phyloP scores from a whole-genome alignment of 2,113 vertebrate species.

The Gopherus flavomarginatus region DNA sequence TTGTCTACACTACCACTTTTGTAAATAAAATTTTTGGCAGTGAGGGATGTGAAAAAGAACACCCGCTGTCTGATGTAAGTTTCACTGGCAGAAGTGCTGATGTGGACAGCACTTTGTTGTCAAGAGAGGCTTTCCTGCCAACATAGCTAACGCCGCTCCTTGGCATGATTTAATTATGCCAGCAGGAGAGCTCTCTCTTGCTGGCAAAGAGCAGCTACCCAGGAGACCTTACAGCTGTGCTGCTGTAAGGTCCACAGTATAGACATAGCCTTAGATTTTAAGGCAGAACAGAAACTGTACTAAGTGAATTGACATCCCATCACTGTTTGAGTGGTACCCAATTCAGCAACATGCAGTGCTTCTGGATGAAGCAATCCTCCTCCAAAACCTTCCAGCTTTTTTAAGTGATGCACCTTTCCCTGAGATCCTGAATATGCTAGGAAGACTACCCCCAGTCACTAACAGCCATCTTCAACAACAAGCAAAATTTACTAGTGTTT shows the following conservation, averaged over 20 bases:
- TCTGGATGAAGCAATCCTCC: not conserved
- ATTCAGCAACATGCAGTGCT: not conserved
- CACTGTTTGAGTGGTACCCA: not conserved
- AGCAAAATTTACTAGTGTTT: not conserved
- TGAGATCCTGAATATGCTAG: rapidly evolving
- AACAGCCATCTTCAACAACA: not conserved
- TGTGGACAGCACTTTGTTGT: too few species aligned
- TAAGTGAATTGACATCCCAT: not conserved
- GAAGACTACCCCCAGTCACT: not conserved
- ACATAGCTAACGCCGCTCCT: too few species aligned
- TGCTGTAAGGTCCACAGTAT: too few species aligned
- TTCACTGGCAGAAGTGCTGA: too few species aligned
- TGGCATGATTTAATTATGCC: too few species aligned
- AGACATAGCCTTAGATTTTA: not conserved
- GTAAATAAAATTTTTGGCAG: too few species aligned
- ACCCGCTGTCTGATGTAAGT: too few species aligned
- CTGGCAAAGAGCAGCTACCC: too few species aligned
- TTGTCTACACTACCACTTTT: too few species aligned
- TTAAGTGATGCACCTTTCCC: not conserved
- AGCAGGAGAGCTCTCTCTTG: not conserved
- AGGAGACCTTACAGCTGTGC: too few species aligned
- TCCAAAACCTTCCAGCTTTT: not conserved
- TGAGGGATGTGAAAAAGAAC: too few species aligned
- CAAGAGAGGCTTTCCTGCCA: too few species aligned
- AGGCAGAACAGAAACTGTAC: not conserved